phyloP scores from a whole-genome alignment of 1,140 invertebrate genomes.

The Potamilus streckersoni region DNA sequence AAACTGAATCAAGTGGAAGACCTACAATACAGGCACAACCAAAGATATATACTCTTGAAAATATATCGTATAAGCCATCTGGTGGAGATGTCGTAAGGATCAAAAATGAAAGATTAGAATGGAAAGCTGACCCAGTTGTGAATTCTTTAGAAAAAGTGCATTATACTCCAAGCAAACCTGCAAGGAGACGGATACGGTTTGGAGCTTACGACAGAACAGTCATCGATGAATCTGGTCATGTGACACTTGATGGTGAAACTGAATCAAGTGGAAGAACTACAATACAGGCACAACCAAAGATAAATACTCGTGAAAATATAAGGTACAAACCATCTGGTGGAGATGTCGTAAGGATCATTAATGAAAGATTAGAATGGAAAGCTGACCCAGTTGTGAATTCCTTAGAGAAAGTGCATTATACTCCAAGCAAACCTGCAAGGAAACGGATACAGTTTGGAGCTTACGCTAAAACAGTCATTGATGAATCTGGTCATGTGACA shows the following conservation, averaged over 20 bases:
- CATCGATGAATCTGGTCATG: no score
- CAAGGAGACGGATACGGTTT: no score
- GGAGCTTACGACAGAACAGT: no score
- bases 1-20: no score
- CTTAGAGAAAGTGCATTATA: constrained; percentile 37
- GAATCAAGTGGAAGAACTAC: no score
- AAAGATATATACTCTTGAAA: constrained; percentile 24
- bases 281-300: constrained; percentile 38
- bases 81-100: constrained; percentile 13
- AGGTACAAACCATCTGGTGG: constrained; percentile 46
- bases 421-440: not conserved
- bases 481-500: no score
- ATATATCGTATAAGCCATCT: constrained; percentile 26
- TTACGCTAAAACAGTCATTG: no score
- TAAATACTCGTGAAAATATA: constrained; percentile 51
- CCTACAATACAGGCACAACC: not conserved
- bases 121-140: constrained; percentile 17
- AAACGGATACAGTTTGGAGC: no score
- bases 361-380: constrained; percentile 48
- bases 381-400: constrained; percentile 45
- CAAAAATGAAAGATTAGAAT: constrained; percentile 21
- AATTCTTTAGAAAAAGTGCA: not conserved
- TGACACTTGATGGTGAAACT: no score
- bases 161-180: no score
- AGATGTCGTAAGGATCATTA: constrained; percentile 38